phyloP scores from a whole-genome alignment of 2,797 vertebrate genomes.

The Gymnocypris eckloni region DNA sequence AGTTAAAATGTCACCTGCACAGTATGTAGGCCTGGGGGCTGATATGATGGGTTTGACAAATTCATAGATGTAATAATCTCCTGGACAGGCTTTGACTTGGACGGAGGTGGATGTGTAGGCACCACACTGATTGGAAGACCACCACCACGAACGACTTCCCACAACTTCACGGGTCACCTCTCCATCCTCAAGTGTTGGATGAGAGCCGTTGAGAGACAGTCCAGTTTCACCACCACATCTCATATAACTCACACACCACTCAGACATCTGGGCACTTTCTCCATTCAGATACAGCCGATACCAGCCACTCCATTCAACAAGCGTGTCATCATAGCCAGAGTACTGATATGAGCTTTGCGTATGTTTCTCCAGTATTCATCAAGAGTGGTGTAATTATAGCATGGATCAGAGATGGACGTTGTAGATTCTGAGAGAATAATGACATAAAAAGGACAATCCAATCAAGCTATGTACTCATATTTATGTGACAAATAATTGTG shows the following conservation, averaged over 20 bases:
- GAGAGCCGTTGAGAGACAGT: constrained; percentile 28
- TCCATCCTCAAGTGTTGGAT: constrained; percentile 41
- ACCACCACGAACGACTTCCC: neutral
- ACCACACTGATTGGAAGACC: neutral
- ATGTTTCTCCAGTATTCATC: constrained; percentile 12
- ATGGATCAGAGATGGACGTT: constrained; percentile 30
- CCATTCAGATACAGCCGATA: constrained; percentile 43
- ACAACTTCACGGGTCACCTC: constrained; percentile 6
- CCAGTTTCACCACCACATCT: constrained; percentile 9
- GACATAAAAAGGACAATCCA: no score
- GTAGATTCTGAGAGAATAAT: neutral
- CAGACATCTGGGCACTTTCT: constrained; percentile 46
- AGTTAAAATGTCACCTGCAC: constrained; percentile 31
- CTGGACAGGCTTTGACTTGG: constrained; percentile 50
- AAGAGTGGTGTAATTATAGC: neutral
- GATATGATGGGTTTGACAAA: constrained; percentile 20
- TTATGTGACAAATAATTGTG: no score
- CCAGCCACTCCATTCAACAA: constrained; percentile 39
- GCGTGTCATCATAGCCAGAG: neutral
- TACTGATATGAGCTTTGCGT: fast-evolving
- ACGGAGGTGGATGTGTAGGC: neutral
- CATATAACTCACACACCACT: neutral
- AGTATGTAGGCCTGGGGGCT: neutral
- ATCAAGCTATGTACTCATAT: no score
- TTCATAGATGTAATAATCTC: constrained; percentile 49